Evolutionary conservation across 2,113 vertebrate species (phyloP).

Genomic region (Callorhinus ursinus): DNA sequence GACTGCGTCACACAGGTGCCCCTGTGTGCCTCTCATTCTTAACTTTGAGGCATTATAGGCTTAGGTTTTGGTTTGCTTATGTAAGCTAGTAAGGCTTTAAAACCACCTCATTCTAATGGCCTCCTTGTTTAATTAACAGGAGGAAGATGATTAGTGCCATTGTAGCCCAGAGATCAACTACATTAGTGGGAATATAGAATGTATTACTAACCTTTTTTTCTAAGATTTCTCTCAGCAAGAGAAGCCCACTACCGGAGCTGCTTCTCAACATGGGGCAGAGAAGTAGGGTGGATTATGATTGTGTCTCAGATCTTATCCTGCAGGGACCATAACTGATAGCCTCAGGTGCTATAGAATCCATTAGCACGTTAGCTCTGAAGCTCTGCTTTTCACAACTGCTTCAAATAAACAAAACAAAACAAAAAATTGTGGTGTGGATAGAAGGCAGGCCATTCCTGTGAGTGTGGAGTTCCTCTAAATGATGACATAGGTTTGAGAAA

Average conservation of each 20-base stretch:
- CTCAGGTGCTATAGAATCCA: background rate
- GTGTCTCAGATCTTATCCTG: background rate
- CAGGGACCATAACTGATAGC: background rate
- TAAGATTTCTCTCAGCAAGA: background rate
- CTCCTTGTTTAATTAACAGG: background rate
- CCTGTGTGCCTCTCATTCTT: background rate
- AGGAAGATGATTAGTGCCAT: background rate
- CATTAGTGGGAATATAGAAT: background rate
- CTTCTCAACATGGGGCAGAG: background rate
- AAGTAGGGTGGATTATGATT: background rate
- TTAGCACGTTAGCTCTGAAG: background rate
- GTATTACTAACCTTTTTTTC: background rate
- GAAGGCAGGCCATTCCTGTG: background rate
- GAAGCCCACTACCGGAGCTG: background rate
- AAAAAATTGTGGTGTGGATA: background rate
- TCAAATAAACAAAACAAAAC: background rate
- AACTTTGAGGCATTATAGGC: background rate
- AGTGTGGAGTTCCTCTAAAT: background rate
- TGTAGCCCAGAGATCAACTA: background rate
- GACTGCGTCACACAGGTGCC: too few relatives aligned
- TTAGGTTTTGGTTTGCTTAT: background rate
- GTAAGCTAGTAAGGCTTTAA: background rate
- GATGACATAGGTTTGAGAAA: background rate
- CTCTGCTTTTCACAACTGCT: fast-evolving
- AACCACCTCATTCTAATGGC: background rate